Base-by-base conservation (phyloP, 2,888 invertebrate genomes). In the Keiferia lycopersicella region DNA sequence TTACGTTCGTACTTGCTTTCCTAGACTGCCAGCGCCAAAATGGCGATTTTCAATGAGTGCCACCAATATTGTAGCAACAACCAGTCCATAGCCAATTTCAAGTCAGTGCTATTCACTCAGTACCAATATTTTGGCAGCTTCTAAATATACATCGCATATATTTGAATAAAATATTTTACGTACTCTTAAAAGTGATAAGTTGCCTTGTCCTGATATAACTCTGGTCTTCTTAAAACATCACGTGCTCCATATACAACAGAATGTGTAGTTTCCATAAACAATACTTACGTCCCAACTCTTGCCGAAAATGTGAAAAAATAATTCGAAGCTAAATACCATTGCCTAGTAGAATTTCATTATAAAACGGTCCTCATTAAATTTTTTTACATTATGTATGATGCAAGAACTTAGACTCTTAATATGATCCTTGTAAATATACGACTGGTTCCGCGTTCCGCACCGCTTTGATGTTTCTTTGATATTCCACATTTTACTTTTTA, bases 391-490 rank as follows among this genome's bases (percentile, higher is more conserved):
- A 34, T 48, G 6, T 1, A 11, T 22, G 59, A 39, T 22, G 59
- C 45, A 1, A 30, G 30, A 26, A 16, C 59, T 61, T 61, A 50
- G 61, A 61, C 16, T 51, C 62, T 12, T 62, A n/a, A 53, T 22
- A 62, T 16, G 62, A 56, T 41, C n/a, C 8, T 20, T 12, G 22
- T 56, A 20, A 53, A 62, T 53, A 16, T 61, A 38, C 61, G n/a
- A 50, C 18, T 50, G 20, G 20, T 7, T 18, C 41, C 1, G 41
- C 14, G 20, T 7, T 18, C 41, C 1, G 41, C 14, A 41, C 39
- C 39, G 8, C 39, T 39, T 2, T 7, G 39, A 39, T 39, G 39
- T 41, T 41, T 11, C 41, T 41, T 41, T 41, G 41, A 41, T 3
- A 2, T n/a, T n/a, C 41, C 41, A n/a, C 41, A 14, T 41, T 41